Evolutionary conservation across 2,113 vertebrate genomes (phyloP), one percentile per base, ranked within the genome.

Genomic region (Otus sunia): DNA sequence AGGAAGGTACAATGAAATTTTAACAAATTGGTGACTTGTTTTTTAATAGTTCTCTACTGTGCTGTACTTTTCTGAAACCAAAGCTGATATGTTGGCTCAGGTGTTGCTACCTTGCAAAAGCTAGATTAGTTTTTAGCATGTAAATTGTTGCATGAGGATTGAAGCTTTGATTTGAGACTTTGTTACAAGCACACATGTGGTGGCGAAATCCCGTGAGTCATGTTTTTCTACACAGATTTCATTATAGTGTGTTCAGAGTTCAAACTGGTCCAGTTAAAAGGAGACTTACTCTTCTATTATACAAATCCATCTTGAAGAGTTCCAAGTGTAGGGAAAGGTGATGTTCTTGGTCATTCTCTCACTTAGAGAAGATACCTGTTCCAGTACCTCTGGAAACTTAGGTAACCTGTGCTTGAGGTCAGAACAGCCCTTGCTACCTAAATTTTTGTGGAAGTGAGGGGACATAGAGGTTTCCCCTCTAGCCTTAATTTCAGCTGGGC

Each of bases 1-100:
- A 96, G 92, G 62, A 90, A 97, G 98, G 98, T 98, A 98, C 16
- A 29, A 5, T 9, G 58, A 84, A 88, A 68, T 90, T 89, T 58
- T 67, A 23, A 87, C 68, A 56, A 18, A 60, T n/a, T 4, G 3
- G 13, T 81, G n/a, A 17, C 11, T 56, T 92, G 9, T 3, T 34
- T 41, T 92, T 64, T 72, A 29, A 32, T 68, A 49, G 15, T 15
- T 30, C 11, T 85, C 22, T 73, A 8, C 12, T 62, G 3, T 29
- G 17, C 30, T 90, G 21, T 59, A n/a, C 69, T 59, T 74, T 92
- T 58, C 45, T 79, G 39, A 75, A 82, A 60, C 62, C 41, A 23
- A 55, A 77, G 19, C 16, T 93, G 68, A 1, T 59, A 8, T 29
- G 73, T 90, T 78, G 27, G 27, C 37, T 64, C 20, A 6, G 12